Conservation (phyloP, 2,888 invertebrate species). For the Pedicia rivosa region DNA sequence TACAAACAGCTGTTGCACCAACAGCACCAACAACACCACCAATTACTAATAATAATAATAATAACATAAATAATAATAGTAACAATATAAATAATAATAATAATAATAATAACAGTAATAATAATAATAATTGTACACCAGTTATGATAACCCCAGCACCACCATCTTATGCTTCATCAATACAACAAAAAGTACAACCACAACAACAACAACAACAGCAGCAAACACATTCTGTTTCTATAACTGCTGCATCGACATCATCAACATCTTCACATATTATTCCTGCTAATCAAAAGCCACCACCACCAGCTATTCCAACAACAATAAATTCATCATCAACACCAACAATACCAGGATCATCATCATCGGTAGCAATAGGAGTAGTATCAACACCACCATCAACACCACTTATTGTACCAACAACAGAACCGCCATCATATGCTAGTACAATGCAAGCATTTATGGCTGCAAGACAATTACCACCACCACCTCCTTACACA, state of each 20-base stretch:
- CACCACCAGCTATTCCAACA: slow-evolving; percentile 37
- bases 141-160: slow-evolving; percentile 42
- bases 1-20: slow-evolving; percentile 92
- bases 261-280: slow-evolving; percentile 28
- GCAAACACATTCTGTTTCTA: slow-evolving; percentile 28
- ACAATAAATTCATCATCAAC: slow-evolving; percentile 21
- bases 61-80: no score
- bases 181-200: slow-evolving; percentile 48
- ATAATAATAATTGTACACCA: no score
- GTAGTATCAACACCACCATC: slow-evolving; percentile 13
- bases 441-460: slow-evolving; percentile 75
- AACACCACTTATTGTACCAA: slow-evolving; percentile 38
- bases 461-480: slow-evolving; percentile 40
- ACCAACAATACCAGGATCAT: slow-evolving; percentile 4
- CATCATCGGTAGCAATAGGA: slow-evolving; percentile 15
- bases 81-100: no score
- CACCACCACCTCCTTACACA: slow-evolving; percentile 54
- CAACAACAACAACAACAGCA: slow-evolving; percentile 38
- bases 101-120: no score
- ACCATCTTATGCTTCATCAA: slow-evolving; percentile 67
- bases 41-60: no score
- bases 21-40: slow-evolving; percentile 51
- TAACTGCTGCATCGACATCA: slow-evolving; percentile 32
- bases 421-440: slow-evolving; percentile 83
- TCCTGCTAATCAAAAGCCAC: slow-evolving; percentile 35